Evolutionary conservation across 2,797 vertebrate genomes (phyloP), one percentile per base, ranked within the genome.

Genomic region (Enteromius thamalakanensis): DNA sequence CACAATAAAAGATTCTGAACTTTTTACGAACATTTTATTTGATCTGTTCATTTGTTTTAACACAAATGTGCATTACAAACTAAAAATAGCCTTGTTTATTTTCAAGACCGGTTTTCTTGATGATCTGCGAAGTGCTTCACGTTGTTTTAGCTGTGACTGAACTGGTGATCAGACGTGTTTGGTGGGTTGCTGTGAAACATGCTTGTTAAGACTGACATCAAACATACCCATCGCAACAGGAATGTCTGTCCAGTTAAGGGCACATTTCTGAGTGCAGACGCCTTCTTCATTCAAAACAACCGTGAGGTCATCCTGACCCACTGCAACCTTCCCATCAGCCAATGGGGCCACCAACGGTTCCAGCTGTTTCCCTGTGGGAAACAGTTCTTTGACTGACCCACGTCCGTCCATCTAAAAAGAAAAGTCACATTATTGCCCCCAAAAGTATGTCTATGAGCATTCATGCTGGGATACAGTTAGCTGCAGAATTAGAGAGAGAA

Each of bases 201-300:
- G 17, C 45, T 78, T 3, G 17, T 37, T 55, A 53, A n/a, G 32
- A 55, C 29, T 51, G 51, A 14, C 34, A 26, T 45, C 40, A 40
- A 86, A 62, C 94, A 95, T 91, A 99, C 98, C 98, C 98, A 99
- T 99, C 37, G 97, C 96, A 88, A 98, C 97, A 10, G 98, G 98
- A 89, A 99, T 99, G 92, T 99, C 98, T 0, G 98, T 99, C 98
- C 98, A 99, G 89, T 98, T 99, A 87, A 99, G 95, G 84, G 98
- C 97, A 87, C 97, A 98, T 84, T 99, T 99, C 93, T 98, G 97
- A n/a, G 98, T 99, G 90, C 97, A 99, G 83, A 93, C 87, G 0
- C 98, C 98, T 84, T 99, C 98, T 88, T 99, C 98, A 6, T 99
- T 98, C 32, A 99, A 93, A 12, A 99, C 97, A 86, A 99, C 98